A percentile compares a stretch with the other conserved stretches of the same genome.
phyloP scores from a whole-genome alignment of 2,888 invertebrate species.

The Eupithecia subumbrata region DNA sequence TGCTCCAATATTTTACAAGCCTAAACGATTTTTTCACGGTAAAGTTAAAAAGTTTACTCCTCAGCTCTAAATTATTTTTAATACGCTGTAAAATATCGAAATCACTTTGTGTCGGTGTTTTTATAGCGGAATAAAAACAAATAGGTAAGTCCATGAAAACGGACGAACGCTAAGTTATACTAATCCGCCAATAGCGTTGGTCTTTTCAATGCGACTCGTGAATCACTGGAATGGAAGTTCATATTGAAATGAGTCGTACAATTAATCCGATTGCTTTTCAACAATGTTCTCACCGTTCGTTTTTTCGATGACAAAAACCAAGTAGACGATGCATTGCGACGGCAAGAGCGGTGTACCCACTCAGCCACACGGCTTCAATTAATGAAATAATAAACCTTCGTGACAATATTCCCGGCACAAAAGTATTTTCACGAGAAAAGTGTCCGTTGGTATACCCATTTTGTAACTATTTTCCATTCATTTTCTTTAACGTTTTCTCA shows the following conservation, averaged over 20 bases:
- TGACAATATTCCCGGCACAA: conserved; percentile 42
- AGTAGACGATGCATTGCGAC: conserved; percentile 35
- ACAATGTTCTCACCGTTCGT: conserved; percentile 46
- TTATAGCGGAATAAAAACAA: conserved; percentile 36
- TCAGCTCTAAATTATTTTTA: conserved; percentile 50
- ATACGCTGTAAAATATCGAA: conserved; percentile 45
- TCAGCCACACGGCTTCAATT: conserved; percentile 53
- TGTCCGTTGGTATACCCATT: background rate
- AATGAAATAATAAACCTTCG: conserved; percentile 58
- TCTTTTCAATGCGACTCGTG: conserved; percentile 34
- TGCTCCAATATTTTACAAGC: conserved; percentile 62
- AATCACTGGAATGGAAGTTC: conserved; percentile 53
- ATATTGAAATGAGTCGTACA: conserved; percentile 49
- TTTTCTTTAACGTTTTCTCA: conserved; percentile 3
- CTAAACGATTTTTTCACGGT: conserved; percentile 51
- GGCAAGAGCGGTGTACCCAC: conserved; percentile 29
- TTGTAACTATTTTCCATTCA: background rate
- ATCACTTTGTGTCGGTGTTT: conserved; percentile 34
- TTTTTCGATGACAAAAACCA: conserved; percentile 51
- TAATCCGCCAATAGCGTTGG: conserved; percentile 41
- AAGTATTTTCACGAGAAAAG: conserved; percentile 23
- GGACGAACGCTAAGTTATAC: conserved; percentile 31
- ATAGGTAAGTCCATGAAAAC: conserved; percentile 25
- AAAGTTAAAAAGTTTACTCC: conserved; percentile 49
- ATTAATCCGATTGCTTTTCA: conserved; percentile 56